These are phyloP conservation scores for Chromoteleia sp. DNA, from an alignment of 2,888 invertebrate species.

Conservation along the genomic window DNA sequence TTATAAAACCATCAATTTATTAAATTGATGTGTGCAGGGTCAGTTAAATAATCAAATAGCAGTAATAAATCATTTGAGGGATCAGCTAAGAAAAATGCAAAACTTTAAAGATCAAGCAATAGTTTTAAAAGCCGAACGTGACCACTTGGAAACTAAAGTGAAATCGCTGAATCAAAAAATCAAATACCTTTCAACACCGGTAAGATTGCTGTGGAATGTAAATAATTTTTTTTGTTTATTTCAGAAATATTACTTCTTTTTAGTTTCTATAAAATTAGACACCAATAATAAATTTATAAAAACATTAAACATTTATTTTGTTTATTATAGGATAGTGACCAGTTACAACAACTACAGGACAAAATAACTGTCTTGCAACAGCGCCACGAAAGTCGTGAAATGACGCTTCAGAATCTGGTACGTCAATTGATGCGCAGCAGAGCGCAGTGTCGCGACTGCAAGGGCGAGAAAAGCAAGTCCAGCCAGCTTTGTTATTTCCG, in stretches of 20 bases:
- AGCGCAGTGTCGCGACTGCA: conserved; percentile 82
- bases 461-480: conserved; percentile 78
- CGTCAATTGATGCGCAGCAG: conserved; percentile 81
- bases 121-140: conserved; percentile 86
- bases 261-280: not conserved
- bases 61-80: conserved; percentile 83
- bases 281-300: not conserved
- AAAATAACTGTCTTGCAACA: conserved; percentile 82
- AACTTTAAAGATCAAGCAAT: conserved; percentile 87
- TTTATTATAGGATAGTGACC: conserved; percentile 79
- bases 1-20: too few relatives aligned
- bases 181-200: conserved; percentile 81
- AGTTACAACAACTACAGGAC: conserved; percentile 81
- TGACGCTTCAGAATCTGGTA: conserved; percentile 81
- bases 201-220: conserved; percentile 59
- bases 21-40: conserved; percentile 76
- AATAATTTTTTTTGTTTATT: not conserved
- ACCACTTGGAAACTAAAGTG: conserved; percentile 85
- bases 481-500: conserved; percentile 82
- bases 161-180: conserved; percentile 82
- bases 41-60: conserved; percentile 89
- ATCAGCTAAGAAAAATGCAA: conserved; percentile 86
- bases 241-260: too few relatives aligned
- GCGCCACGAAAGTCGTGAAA: conserved; percentile 82
- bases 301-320: too few relatives aligned